Evolutionary conservation across 2,113 vertebrate species (phyloP).

Genomic region (Corynorhinus townsendii): DNA sequence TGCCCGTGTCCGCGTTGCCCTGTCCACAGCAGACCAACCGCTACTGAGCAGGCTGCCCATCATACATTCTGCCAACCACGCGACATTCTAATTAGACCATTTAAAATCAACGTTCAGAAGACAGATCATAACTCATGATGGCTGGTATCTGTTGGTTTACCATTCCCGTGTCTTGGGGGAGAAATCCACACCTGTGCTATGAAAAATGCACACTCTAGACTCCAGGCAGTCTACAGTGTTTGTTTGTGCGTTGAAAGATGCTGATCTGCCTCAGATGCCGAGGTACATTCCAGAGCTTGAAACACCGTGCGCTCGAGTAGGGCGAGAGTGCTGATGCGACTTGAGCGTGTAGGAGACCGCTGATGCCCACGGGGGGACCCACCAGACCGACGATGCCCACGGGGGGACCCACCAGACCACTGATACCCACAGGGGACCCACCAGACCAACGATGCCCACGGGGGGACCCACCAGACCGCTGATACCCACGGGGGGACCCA

Average conservation of each 20-base stretch:
- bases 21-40: neutral
- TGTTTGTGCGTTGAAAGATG: constrained; percentile 46
- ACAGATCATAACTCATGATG: neutral
- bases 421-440: neutral
- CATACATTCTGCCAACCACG: neutral
- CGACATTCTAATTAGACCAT: constrained; percentile 5
- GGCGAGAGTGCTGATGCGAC: constrained; percentile 29
- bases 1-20: neutral
- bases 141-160: constrained; percentile 42
- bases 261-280: constrained; percentile 20
- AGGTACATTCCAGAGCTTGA: neutral
- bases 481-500: neutral
- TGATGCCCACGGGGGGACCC: neutral
- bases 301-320: neutral
- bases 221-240: neutral
- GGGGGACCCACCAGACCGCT: neutral
- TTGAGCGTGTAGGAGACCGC: constrained; percentile 28
- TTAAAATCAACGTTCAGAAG: neutral
- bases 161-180: constrained; percentile 14
- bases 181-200: constrained; percentile 50
- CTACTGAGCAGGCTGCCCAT: neutral
- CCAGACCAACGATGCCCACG: neutral
- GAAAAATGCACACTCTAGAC: constrained; percentile 14
- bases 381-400: neutral
- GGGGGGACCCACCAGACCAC: neutral